Percentiles rank a stretch among this genome's conserved stretches.
phyloP scores from a whole-genome alignment of 2,888 invertebrate genomes.

The Heliconius ismenius region DNA sequence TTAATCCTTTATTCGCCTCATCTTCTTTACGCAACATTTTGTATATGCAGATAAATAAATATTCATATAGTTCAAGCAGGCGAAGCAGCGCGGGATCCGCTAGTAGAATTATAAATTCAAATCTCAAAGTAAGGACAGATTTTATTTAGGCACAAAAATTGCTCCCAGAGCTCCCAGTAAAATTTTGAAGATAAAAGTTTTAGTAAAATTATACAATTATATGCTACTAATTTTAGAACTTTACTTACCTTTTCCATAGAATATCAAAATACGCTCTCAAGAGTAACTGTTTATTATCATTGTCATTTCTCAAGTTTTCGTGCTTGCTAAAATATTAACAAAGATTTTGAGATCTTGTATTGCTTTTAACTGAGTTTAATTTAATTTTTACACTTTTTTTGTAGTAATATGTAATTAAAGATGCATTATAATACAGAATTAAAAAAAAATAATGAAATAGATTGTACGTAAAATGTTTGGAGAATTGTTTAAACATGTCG shows the following conservation, averaged over 20 bases:
- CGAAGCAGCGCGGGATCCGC: background rate
- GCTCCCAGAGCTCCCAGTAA: background rate
- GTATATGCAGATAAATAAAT: too few species aligned
- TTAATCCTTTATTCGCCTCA: too few species aligned
- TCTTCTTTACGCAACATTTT: too few species aligned
- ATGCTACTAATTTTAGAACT: background rate
- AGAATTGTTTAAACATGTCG: too few species aligned
- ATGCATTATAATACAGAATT: too few species aligned
- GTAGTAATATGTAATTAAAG: background rate
- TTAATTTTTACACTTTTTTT: background rate
- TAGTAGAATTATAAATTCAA: too few species aligned
- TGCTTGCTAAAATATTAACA: background rate
- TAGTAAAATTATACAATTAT: background rate
- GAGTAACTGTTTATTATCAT: constrained; percentile 1
- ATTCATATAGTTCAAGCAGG: too few species aligned
- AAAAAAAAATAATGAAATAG: too few species aligned
- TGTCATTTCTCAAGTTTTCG: background rate
- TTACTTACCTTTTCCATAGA: background rate
- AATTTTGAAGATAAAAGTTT: constrained; percentile 3
- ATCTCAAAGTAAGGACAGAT: background rate
- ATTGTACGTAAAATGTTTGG: too few species aligned
- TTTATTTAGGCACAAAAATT: background rate
- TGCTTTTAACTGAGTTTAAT: too few species aligned
- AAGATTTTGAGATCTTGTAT: background rate
- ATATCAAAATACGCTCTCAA: background rate